Percentiles rank a stretch among this genome's conserved stretches.
These are phyloP conservation scores for Sclerodermus sp. DNA, from an alignment of 2,888 invertebrate genomes.

Conservation along the genomic window DNA sequence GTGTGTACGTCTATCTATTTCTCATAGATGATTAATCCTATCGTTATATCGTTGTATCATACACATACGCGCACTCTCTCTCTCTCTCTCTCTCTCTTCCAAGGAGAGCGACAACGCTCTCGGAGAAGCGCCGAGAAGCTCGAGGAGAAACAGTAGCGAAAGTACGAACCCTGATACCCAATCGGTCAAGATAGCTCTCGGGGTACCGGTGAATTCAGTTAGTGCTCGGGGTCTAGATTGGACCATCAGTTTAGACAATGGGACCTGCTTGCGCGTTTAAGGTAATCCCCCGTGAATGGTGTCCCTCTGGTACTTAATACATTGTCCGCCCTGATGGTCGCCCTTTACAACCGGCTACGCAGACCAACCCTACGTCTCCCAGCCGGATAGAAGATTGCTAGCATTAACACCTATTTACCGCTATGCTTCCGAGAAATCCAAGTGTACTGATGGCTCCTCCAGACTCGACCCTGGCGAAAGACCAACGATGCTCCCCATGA, in stretches of 20 bases:
- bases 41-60: too few relatives aligned
- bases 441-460: background rate
- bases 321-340: slow-evolving; percentile 48
- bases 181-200: slow-evolving; percentile 37
- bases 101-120: too few relatives aligned
- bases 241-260: slow-evolving; percentile 55
- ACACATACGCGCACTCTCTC: too few relatives aligned
- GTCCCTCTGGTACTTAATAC: slow-evolving; percentile 52
- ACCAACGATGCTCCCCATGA: slow-evolving; percentile 6
- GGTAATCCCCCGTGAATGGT: slow-evolving; percentile 55
- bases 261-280: slow-evolving; percentile 52
- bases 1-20: too few relatives aligned
- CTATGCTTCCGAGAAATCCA: slow-evolving; percentile 10
- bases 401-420: slow-evolving; percentile 55
- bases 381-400: slow-evolving; percentile 34
- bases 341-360: slow-evolving; percentile 47
- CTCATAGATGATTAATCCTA: too few relatives aligned
- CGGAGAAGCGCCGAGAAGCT: background rate
- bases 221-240: slow-evolving; percentile 39
- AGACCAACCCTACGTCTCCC: slow-evolving; percentile 15
- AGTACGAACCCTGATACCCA: slow-evolving; percentile 18
- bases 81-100: too few relatives aligned
- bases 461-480: slow-evolving; percentile 13
- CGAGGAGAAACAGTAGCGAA: background rate
- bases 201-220: slow-evolving; percentile 33